Evolutionary conservation across 2,797 vertebrate genomes (phyloP), one percentile per base, ranked within the genome.

Genomic region (Craterocephalus amniculus): DNA sequence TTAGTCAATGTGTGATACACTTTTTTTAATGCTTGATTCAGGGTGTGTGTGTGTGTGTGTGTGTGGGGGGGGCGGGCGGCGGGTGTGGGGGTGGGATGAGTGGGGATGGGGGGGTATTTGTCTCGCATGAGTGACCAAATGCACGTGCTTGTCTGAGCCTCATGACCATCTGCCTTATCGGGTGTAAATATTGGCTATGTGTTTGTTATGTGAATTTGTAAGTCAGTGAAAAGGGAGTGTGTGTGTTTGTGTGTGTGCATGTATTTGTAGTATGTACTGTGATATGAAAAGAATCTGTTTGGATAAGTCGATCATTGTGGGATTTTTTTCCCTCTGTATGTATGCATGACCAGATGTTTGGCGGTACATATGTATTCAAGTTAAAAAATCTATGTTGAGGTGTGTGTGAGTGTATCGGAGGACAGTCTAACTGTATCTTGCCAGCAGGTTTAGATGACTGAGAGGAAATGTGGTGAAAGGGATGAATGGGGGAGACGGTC

Each of bases 391-490:
- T 59, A n/a, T 20, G 20, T 62, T 60, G 59, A 72, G 34, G 4
- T 20, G 61, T 66, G 51, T 70, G 31, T 58, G 11, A 67, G 48
- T 59, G 58, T 52, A 63, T 31, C 48, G 70, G 73, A 70, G 68
- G 77, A 66, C 68, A 61, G 57, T 75, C 67, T 16, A 54, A 40
- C 51, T 75, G 35, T 80, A 80, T 79, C 79, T 74, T 29, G 6
- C 36, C 66, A 75, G 61, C 60, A 84, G 79, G 78, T 76, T 66
- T 67, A 63, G 75, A 73, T 80, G 83, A 87, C 85, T 61, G 58
- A 85, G 73, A 72, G 76, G 57, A 49, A 72, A 84, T 67, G 68
- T 84, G 78, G 26, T 92, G 87, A 92, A 87, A 89, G 84, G 83
- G 91, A 87, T 88, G 88, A 88, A 58, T 65, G 55, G 78, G 58